Evolutionary conservation across 2,888 invertebrate species (phyloP).

Genomic region (Cosmia pyralina): DNA sequence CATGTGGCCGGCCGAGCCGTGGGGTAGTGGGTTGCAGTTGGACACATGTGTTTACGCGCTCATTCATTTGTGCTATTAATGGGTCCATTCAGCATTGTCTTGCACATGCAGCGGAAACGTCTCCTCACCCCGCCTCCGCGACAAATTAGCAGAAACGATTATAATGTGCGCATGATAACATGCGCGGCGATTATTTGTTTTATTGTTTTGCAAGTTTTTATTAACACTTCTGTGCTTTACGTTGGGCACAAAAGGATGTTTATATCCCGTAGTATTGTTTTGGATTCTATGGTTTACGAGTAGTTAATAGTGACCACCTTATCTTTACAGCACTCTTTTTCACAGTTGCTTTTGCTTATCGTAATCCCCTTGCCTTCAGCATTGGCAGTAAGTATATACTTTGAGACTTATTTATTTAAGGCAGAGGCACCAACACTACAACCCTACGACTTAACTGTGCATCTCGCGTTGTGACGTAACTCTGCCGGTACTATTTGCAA

Average conservation of each 20-base stretch:
- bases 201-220: conserved; percentile 44
- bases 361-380: not conserved
- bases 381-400: not conserved
- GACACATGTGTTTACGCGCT: conserved; percentile 87
- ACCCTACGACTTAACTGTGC: too few relatives aligned
- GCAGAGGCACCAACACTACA: not conserved
- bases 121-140: conserved; percentile 73
- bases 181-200: conserved; percentile 55
- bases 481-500: too few relatives aligned
- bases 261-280: conserved; percentile 33
- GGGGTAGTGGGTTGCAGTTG: conserved; percentile 75
- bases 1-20: conserved; percentile 80
- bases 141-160: conserved; percentile 85
- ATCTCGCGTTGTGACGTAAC: too few relatives aligned
- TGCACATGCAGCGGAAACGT: conserved; percentile 88
- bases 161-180: conserved; percentile 66
- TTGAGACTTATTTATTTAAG: not conserved
- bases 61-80: conserved; percentile 89
- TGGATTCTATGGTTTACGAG: conserved; percentile 26
- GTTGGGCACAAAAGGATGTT: conserved; percentile 31
- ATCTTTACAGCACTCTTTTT: conserved; percentile 34
- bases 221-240: conserved; percentile 4
- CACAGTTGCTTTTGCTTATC: conserved; percentile 13
- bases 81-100: conserved; percentile 88
- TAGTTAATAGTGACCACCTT: conserved; percentile 13